Conservation (phyloP, 30 jellyfish, hydroid and myxozoan genomes). For the Mastigias papua region DNA sequence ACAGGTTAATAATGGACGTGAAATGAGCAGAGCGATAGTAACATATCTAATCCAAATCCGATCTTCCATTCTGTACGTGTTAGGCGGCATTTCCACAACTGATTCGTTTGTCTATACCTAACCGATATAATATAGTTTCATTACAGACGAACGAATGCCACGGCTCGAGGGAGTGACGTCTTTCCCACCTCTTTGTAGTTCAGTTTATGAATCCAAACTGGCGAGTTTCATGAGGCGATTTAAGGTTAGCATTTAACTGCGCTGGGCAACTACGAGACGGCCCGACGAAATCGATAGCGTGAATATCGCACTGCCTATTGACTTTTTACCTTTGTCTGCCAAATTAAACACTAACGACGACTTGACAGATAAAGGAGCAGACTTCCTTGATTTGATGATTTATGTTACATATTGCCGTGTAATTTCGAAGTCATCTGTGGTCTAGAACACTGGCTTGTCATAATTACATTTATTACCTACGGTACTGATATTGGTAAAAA, state of each 20-base stretch:
- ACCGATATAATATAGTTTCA: background rate
- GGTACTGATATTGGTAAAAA: too few relatives aligned
- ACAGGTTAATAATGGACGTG: background rate
- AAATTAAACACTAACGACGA: slow-evolving; percentile 2
- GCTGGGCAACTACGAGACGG: too few relatives aligned
- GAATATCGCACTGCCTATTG: slow-evolving; percentile 5
- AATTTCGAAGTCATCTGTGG: too few relatives aligned
- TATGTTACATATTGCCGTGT: too few relatives aligned
- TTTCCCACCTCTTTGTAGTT: too few relatives aligned
- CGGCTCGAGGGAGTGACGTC: slow-evolving; percentile 1
- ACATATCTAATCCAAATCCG: background rate
- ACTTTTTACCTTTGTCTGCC: slow-evolving; percentile 26
- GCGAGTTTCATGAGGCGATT: too few relatives aligned
- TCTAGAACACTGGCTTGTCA: too few relatives aligned
- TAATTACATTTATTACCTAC: too few relatives aligned
- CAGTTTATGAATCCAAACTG: too few relatives aligned
- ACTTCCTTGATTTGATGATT: background rate
- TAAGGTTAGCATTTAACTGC: too few relatives aligned
- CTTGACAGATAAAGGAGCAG: background rate
- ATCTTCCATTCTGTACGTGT: background rate
- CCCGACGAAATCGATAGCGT: slow-evolving; percentile 17
- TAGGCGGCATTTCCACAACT: background rate
- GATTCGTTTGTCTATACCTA: background rate
- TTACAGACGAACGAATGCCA: background rate
- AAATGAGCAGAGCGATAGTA: background rate